These are phyloP conservation scores for Trissolcus brochymenae DNA, from an alignment of 2,888 invertebrate genomes.

Conservation along the genomic window DNA sequence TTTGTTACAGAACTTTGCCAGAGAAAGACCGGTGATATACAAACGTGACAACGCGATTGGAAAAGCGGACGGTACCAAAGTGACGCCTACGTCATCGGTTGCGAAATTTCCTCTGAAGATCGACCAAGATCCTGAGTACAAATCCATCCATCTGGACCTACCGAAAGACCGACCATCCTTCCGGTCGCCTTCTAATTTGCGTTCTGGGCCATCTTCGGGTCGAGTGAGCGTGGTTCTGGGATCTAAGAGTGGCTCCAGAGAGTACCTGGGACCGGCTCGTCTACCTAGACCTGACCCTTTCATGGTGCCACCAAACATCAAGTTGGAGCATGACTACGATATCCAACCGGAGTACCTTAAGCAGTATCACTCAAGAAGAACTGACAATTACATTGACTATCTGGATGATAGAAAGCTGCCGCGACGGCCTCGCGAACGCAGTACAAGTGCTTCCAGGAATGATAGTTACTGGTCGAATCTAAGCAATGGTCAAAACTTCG, in stretches of 20 bases:
- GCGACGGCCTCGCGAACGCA: conserved; percentile 65
- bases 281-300: conserved; percentile 69
- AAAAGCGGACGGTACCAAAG: conserved; percentile 71
- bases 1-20: conserved; percentile 74
- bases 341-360: conserved; percentile 77
- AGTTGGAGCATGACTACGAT: conserved; percentile 74
- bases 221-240: conserved; percentile 53
- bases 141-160: conserved; percentile 68
- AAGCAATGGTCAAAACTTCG: conserved; percentile 67
- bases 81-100: conserved; percentile 60
- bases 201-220: conserved; percentile 59
- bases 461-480: conserved; percentile 69
- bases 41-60: conserved; percentile 74
- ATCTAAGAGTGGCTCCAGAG: conserved; percentile 28
- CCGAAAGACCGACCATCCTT: conserved; percentile 64
- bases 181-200: conserved; percentile 64
- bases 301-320: conserved; percentile 72
- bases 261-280: conserved; percentile 59
- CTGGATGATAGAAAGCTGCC: conserved; percentile 59
- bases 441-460: conserved; percentile 66
- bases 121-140: conserved; percentile 76
- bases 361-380: conserved; percentile 64
- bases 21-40: conserved; percentile 75
- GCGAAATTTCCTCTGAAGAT: conserved; percentile 69
- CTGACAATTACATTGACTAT: conserved; percentile 32